A percentile compares a stretch with the other conserved stretches of the same genome.
Conservation (phyloP, 2,888 invertebrate species). For the Allacma fusca region DNA sequence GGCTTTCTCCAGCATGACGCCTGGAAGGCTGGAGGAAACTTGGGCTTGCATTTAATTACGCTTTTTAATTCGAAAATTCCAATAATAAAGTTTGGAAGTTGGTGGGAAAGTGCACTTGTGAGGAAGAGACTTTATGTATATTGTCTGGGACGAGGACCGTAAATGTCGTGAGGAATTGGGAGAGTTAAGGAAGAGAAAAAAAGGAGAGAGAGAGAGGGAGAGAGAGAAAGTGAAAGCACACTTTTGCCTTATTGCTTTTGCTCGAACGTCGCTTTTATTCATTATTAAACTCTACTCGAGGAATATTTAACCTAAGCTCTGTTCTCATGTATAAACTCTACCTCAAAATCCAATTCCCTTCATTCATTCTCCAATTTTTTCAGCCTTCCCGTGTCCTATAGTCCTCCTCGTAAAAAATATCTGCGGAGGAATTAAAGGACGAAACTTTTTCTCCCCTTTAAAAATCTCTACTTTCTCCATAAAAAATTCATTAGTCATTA, state of each 20-base stretch:
- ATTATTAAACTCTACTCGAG: slow-evolving; percentile 19
- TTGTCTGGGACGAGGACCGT: not conserved
- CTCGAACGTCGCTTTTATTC: slow-evolving; percentile 3
- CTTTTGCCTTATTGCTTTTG: slow-evolving; percentile 6
- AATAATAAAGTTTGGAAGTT: slow-evolving; percentile 42
- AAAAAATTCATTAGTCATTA: slow-evolving; percentile 8
- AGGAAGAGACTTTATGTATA: not conserved
- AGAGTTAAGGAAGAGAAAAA: not conserved
- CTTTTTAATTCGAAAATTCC: slow-evolving; percentile 43
- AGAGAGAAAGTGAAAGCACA: not conserved
- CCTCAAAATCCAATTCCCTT: no score
- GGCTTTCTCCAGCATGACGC: no score
- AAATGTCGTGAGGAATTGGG: not conserved
- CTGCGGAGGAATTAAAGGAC: not conserved
- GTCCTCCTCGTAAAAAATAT: not conserved
- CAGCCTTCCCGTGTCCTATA: no score
- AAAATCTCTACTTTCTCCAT: not conserved
- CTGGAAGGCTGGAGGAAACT: not conserved
- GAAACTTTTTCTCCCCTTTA: not conserved
- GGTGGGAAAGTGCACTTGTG: slow-evolving; percentile 29
- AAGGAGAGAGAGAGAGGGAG: not conserved
- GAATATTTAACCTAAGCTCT: not conserved
- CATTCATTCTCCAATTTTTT: not conserved
- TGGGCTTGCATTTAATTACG: slow-evolving; percentile 36
- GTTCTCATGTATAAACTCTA: no score